phyloP scores from a whole-genome alignment of 2,797 vertebrate species.

The Gorsachius magnificus region DNA sequence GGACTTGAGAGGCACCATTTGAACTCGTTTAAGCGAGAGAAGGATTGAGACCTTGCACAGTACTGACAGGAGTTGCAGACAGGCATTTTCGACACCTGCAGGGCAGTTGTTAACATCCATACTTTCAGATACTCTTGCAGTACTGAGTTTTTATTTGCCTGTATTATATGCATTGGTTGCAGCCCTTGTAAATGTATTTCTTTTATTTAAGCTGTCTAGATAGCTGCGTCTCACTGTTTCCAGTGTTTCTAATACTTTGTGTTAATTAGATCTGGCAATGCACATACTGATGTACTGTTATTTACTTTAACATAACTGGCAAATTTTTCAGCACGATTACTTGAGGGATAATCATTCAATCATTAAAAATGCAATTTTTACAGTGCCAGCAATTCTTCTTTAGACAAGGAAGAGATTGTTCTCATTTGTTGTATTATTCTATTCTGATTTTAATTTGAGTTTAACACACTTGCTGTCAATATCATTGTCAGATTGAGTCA shows the following conservation, averaged over 20 bases:
- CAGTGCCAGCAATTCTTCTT: not conserved
- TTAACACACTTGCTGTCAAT: not conserved
- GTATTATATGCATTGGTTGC: not conserved
- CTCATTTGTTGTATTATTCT: not conserved
- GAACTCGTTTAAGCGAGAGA: not conserved
- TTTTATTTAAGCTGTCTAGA: not conserved
- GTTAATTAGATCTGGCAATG: not conserved
- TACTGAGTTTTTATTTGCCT: not conserved
- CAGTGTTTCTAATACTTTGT: not conserved
- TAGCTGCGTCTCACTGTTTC: not conserved
- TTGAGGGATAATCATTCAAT: not conserved
- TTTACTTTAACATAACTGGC: not conserved
- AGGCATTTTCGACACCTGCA: not conserved
- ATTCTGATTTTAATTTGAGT: constrained; percentile 26
- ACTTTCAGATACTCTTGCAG: not conserved
- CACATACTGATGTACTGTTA: not conserved
- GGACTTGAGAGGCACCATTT: not conserved
- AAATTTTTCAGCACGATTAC: not conserved
- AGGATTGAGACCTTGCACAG: not conserved
- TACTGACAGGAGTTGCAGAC: not conserved
- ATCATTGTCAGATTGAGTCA: not conserved
- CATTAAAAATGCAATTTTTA: constrained; percentile 2
- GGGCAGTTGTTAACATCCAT: not conserved
- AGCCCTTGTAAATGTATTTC: not conserved
- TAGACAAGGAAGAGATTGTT: not conserved